Evolutionary conservation across 2,113 vertebrate species (phyloP).

Genomic region (Xenopus laevis): DNA sequence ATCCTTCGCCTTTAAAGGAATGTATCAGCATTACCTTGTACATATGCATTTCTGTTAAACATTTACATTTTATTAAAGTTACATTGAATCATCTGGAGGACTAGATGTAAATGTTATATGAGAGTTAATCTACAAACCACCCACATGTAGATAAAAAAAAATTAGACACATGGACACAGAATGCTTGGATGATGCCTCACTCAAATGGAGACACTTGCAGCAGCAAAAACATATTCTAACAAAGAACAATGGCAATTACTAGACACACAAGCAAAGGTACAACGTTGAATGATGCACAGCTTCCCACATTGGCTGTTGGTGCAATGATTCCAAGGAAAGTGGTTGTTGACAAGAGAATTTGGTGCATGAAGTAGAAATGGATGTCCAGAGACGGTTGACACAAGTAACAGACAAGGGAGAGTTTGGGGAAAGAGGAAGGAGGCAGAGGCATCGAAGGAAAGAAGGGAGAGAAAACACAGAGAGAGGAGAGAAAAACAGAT

Average conservation of each 20-base stretch:
- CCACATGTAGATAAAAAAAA: neutral
- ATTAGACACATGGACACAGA: constrained; percentile 17
- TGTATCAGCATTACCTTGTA: too few species aligned
- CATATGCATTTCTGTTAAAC: neutral
- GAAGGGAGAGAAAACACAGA: constrained; percentile 54
- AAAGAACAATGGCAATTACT: constrained; percentile 81
- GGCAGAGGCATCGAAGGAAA: constrained; percentile 49
- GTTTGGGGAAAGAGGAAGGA: constrained; percentile 47
- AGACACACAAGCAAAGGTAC: constrained; percentile 82
- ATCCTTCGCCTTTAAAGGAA: too few species aligned
- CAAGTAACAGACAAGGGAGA: constrained; percentile 33
- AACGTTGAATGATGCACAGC: constrained; percentile 78
- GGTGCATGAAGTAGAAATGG: constrained; percentile 44
- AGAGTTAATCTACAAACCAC: neutral
- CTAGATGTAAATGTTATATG: neutral
- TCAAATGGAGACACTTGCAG: neutral
- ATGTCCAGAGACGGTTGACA: constrained; percentile 39
- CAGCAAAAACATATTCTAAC: constrained; percentile 65
- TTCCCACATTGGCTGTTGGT: constrained; percentile 81
- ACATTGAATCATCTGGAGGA: neutral
- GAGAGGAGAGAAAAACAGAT: constrained; percentile 71
- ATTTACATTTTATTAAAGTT: neutral
- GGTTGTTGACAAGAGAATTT: constrained; percentile 45
- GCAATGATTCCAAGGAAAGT: constrained; percentile 61
- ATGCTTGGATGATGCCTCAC: constrained; percentile 10